phyloP scores from a whole-genome alignment of 2,888 invertebrate genomes.

The Orchestes rusci region DNA sequence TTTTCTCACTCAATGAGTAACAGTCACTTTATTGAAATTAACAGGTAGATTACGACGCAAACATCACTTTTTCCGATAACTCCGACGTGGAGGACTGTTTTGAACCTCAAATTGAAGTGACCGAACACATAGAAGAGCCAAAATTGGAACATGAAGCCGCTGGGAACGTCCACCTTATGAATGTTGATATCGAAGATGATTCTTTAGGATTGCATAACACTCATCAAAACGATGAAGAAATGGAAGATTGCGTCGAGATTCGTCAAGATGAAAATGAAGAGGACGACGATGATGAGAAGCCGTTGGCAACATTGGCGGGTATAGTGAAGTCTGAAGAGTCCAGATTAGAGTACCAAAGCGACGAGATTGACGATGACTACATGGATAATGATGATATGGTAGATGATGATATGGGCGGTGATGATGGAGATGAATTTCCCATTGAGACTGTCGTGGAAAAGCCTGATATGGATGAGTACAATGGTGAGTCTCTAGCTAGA shows the following conservation, averaged over 20 bases:
- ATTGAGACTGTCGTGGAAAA: conserved; percentile 3
- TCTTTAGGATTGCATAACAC: not conserved
- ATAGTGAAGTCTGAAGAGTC: conserved; percentile 19
- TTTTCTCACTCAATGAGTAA: not conserved
- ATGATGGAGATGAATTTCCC: conserved; percentile 10
- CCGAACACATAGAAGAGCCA: conserved; percentile 28
- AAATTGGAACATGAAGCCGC: not conserved
- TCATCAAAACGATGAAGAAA: not conserved
- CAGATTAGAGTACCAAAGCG: conserved; percentile 9
- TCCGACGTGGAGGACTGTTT: conserved; percentile 34
- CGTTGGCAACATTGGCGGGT: conserved; percentile 14
- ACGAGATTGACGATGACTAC: conserved; percentile 20
- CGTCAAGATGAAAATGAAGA: conserved; percentile 9
- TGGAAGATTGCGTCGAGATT: conserved; percentile 19
- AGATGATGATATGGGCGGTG: conserved; percentile 11
- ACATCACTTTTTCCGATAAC: conserved; percentile 28
- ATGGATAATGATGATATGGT: conserved; percentile 17
- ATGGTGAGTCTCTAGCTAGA: conserved; percentile 3
- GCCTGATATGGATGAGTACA: conserved; percentile 8
- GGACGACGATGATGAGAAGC: conserved; percentile 21
- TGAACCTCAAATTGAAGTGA: conserved; percentile 38
- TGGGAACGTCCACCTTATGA: not conserved
- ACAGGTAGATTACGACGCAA: conserved; percentile 22
- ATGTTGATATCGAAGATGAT: too few relatives aligned
- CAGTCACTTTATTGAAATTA: conserved; percentile 1